Base-by-base conservation (phyloP, 2,113 vertebrate genomes). In the Antigone vipio region DNA sequence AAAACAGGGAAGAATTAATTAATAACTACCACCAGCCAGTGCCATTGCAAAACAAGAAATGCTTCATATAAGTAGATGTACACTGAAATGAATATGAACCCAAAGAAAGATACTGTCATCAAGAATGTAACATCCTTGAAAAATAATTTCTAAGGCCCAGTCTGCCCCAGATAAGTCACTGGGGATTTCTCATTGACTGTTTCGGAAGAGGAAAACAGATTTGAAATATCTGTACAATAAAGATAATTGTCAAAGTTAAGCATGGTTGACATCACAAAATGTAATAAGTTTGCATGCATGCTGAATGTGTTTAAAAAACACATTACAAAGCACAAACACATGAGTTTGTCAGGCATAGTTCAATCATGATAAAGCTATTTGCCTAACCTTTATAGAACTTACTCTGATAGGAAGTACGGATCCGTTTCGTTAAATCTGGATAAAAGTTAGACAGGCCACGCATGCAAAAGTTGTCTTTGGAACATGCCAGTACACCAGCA, bases 341-440 rank as follows among this genome's bases (percentile, higher is more conserved):
- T 26, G 67, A 86, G 82, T 94, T 98, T 93, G 79, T 96, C 93
- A 98, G 95, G 98, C 97, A 97, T 60, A 94, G 93, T 89, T 82
- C 95, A 71, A 89, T 79, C 64, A 91, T 50, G 62, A 94, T 91
- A 97, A 95, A 96, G 96, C 93, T 85, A 95, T 78, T 97, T 95
- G 95, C 97, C 98, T 98, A 98, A 98, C 92, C 97, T 98, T 97
- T 79, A 95, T 85, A 95, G 95, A 97, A 99, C 99, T 99, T 99
- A 99, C 99, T 99, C 99, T 99, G 99, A 98, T 99, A 99, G 94
- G 99, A 99, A 97, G 99, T 99, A 99, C 99, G 99, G 98, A 99
- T 99, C 99, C 99, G 98, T 99, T 99, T 99, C 99, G 99, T 99
- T 99, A 99, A 99, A 99, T 99, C 99, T 97, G 99, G 99, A 98